Evolutionary conservation across 2,113 vertebrate species (phyloP).

Genomic region (Hippocampus zosterae): DNA sequence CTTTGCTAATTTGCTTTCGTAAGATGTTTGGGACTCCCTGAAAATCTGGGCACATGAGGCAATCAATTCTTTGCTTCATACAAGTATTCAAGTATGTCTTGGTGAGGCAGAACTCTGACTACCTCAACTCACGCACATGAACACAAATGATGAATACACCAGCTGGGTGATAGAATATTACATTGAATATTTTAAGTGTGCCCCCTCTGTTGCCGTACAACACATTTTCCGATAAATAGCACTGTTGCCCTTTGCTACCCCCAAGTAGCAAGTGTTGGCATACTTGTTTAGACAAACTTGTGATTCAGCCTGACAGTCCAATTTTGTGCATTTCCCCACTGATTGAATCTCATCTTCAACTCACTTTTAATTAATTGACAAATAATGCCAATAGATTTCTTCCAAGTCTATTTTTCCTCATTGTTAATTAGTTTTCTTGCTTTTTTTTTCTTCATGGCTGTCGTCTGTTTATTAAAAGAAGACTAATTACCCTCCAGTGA

Average conservation of each 20-base stretch:
- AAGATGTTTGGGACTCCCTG: too few species aligned
- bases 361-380: background rate
- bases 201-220: background rate
- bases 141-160: background rate
- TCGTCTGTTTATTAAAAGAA: background rate
- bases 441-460: background rate
- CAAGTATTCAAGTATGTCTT: background rate
- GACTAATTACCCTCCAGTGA: background rate
- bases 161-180: background rate
- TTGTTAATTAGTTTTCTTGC: background rate
- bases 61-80: background rate
- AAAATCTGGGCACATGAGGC: too few species aligned
- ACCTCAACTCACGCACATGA: background rate
- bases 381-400: background rate
- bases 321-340: background rate
- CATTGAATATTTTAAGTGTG: too few species aligned
- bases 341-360: background rate
- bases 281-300: too few species aligned
- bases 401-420: background rate
- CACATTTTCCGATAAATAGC: background rate
- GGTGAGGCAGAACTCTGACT: background rate
- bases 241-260: background rate
- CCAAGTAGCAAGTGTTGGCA: too few species aligned
- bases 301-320: background rate
- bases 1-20: background rate